Conservation (phyloP, 2,797 vertebrate genomes). For the Euthynnus affinis region DNA sequence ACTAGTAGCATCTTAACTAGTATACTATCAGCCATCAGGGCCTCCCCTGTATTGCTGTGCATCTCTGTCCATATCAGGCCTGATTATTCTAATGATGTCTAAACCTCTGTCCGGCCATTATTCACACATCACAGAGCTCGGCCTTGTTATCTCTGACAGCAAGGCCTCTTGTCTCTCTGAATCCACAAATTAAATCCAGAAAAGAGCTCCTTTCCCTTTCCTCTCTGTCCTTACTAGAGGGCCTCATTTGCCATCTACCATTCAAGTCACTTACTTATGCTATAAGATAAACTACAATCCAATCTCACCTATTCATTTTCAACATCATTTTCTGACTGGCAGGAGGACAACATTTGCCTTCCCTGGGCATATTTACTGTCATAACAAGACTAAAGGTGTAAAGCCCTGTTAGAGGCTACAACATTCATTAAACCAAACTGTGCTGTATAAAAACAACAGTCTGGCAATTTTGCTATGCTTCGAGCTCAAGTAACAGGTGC, state of each 20-base stretch:
- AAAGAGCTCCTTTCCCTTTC: constrained; percentile 30
- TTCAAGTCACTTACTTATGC: constrained; percentile 65
- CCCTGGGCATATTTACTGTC: constrained; percentile 23
- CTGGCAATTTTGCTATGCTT: neutral
- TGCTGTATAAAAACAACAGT: constrained; percentile 14
- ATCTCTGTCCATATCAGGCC: constrained; percentile 64
- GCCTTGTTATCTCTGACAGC: constrained; percentile 73
- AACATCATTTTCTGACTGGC: constrained; percentile 42
- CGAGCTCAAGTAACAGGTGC: neutral
- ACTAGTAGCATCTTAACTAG: constrained; percentile 65
- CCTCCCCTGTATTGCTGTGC: constrained; percentile 44
- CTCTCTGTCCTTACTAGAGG: constrained; percentile 39
- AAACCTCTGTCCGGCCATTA: constrained; percentile 77
- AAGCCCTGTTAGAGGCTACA: neutral
- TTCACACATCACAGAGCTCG: constrained; percentile 72
- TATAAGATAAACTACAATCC: constrained; percentile 56
- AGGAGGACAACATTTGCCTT: constrained; percentile 57
- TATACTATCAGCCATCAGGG: constrained; percentile 41
- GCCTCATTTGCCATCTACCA: constrained; percentile 57
- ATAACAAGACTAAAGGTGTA: constrained; percentile 13
- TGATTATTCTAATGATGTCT: constrained; percentile 81
- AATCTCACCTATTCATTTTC: constrained; percentile 2
- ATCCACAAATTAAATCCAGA: constrained; percentile 75
- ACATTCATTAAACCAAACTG: constrained; percentile 15
- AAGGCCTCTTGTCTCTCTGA: constrained; percentile 68